These are phyloP conservation scores for Heloderma charlesbogerti DNA, from an alignment of 2,113 vertebrate genomes.

Conservation along the genomic window DNA sequence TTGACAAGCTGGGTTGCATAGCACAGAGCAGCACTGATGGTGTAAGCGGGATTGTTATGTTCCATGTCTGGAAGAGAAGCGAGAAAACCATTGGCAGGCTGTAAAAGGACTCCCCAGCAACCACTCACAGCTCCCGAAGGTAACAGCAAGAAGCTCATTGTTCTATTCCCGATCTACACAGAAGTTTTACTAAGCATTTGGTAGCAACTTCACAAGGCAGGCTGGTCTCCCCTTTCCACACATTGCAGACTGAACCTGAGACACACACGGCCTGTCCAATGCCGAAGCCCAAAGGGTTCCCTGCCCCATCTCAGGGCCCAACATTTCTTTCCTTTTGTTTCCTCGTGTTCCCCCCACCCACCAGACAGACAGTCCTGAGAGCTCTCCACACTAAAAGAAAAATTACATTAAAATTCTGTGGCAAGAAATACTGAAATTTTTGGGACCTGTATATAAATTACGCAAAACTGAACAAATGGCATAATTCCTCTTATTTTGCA, in stretches of 20 bases:
- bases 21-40: slow-evolving; percentile 95
- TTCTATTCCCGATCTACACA: background rate
- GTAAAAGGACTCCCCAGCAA: too few species aligned
- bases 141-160: too few species aligned
- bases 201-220: background rate
- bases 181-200: background rate
- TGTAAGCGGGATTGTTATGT: slow-evolving; percentile 93
- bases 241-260: background rate
- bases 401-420: background rate
- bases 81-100: background rate
- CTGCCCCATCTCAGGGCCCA: background rate
- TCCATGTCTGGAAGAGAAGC: slow-evolving; percentile 86
- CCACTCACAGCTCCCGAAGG: background rate
- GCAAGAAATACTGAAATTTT: too few species aligned
- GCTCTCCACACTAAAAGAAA: background rate
- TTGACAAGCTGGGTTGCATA: slow-evolving; percentile 93
- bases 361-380: background rate
- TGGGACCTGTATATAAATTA: background rate
- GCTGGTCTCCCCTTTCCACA: background rate
- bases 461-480: background rate
- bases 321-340: too few species aligned
- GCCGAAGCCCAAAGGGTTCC: too few species aligned
- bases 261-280: background rate
- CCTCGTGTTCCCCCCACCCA: background rate
- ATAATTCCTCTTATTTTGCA: background rate